These are phyloP conservation scores for Characodon lateralis DNA, from an alignment of 2,797 vertebrate genomes.

Conservation along the genomic window DNA sequence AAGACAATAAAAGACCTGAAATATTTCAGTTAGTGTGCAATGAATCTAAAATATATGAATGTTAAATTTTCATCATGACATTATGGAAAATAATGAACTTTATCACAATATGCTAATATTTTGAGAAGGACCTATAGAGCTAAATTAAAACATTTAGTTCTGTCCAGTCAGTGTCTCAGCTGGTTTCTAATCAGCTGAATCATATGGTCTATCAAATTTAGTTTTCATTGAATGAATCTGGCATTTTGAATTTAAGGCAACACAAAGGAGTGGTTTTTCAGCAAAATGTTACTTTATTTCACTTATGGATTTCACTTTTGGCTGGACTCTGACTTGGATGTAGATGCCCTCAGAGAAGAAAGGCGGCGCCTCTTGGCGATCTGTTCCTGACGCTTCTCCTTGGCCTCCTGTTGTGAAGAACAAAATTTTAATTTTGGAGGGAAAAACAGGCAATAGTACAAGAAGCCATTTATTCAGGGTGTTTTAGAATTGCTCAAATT, in stretches of 20 bases:
- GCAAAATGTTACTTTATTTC: conserved; percentile 73
- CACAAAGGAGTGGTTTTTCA: conserved; percentile 38
- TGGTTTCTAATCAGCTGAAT: too few relatives aligned
- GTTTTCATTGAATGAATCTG: not conserved
- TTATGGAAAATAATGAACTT: too few relatives aligned
- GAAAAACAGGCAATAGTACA: not conserved
- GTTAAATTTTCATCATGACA: too few relatives aligned
- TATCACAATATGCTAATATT: too few relatives aligned
- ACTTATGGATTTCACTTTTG: conserved; percentile 88
- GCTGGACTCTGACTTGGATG: conserved; percentile 98
- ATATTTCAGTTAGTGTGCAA: too few relatives aligned
- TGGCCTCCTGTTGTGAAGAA: conserved; percentile 87
- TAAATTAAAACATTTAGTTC: too few relatives aligned
- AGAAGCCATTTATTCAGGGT: too few relatives aligned
- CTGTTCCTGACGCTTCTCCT: conserved; percentile 98
- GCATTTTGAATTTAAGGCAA: not conserved
- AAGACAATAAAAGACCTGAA: too few relatives aligned
- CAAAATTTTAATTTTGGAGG: not conserved
- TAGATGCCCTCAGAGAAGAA: conserved; percentile 95
- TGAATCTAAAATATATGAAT: too few relatives aligned
- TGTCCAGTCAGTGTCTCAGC: too few relatives aligned
- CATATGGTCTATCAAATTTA: too few relatives aligned
- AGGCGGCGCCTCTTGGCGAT: conserved; percentile 97
- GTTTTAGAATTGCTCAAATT: not conserved
- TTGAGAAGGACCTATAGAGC: too few relatives aligned